A percentile compares a stretch with the other conserved stretches of the same genome.
Conservation (phyloP, 2,888 invertebrate species). For the Sphaerophoria taeniata region DNA sequence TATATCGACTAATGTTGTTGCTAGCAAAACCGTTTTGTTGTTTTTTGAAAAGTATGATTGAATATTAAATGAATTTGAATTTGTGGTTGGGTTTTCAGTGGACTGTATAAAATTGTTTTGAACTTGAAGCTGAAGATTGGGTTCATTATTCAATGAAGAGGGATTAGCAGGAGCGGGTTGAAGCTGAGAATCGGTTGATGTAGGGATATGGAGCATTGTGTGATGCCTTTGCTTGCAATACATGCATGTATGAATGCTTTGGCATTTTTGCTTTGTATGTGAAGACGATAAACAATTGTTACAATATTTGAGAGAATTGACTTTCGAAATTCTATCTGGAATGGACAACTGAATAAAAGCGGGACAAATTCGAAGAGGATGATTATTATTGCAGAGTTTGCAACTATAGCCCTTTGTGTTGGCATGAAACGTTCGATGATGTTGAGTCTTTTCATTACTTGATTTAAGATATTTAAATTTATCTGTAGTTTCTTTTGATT, state of each 20-base stretch:
- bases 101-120: background rate
- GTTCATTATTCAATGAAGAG: too few relatives aligned
- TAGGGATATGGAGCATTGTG: too few relatives aligned
- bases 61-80: background rate
- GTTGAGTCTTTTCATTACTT: background rate
- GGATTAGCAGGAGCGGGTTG: too few relatives aligned
- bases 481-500: background rate
- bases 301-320: too few relatives aligned
- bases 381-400: slow-evolving; percentile 1
- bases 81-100: background rate
- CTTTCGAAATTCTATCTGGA: background rate
- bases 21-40: slow-evolving; percentile 4
- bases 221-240: slow-evolving; percentile 8
- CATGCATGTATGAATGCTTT: slow-evolving; percentile 3
- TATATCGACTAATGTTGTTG: background rate
- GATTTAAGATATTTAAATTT: too few relatives aligned
- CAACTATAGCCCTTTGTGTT: background rate
- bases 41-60: background rate
- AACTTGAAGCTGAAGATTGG: background rate
- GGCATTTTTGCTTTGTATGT: background rate
- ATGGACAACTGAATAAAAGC: background rate
- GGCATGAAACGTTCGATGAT: background rate
- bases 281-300: slow-evolving; percentile 6
- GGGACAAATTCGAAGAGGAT: slow-evolving; percentile 3
- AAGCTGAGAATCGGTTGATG: too few relatives aligned